Evolutionary conservation across 2,888 invertebrate species (phyloP), one percentile per base, ranked within the genome.

Genomic region (Pristionchus maxplancki): DNA sequence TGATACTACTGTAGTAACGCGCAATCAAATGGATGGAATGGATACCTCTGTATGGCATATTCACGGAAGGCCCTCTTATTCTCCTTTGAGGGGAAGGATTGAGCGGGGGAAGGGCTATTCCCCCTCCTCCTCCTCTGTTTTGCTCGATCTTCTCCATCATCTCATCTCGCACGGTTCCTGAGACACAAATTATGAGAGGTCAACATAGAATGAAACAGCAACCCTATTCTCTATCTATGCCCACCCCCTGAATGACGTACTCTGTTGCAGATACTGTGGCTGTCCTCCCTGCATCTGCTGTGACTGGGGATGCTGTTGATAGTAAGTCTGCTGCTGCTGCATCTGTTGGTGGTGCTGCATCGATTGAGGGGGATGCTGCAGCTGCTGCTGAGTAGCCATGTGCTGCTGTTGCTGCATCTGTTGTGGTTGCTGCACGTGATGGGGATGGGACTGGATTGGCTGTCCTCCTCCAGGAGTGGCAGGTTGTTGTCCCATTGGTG

Each of bases 271-370:
- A 37, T 71, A 71, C 37, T 71, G 71, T 37, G 34, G 37, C 20
- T 71, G 71, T 37, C 64, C 64, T 64, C 64, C 64, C 28, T 64
- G 64, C 64, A 64, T 64, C 64, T 71, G 71, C 37, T 71, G 71
- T 53, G 53, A 53, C 71, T 71, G 71, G 3, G 71, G 37, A 37
- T 71, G 71, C 37, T 71, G 71, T 20, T 71, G 71, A 17, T 71
- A 71, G 71, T 71, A 71, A 20, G 34, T 0, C 71, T 71, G 71
- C 20, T 71, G 71, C 37, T 71, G 71, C 37, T 71, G 71, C 37
- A 71, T 71, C 37, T 34, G 71, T 37, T 34, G 71, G 20, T 71
- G 71, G 20, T 71, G 71, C 37, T 37, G 71, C 71, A 37, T 34
- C 71, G 34, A 37, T 37, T 34, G 37, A 24, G 71, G 71, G 9